Evolutionary conservation across 2,113 vertebrate genomes (phyloP), one percentile per base, ranked within the genome.

Genomic region (Ciconia stormi): DNA sequence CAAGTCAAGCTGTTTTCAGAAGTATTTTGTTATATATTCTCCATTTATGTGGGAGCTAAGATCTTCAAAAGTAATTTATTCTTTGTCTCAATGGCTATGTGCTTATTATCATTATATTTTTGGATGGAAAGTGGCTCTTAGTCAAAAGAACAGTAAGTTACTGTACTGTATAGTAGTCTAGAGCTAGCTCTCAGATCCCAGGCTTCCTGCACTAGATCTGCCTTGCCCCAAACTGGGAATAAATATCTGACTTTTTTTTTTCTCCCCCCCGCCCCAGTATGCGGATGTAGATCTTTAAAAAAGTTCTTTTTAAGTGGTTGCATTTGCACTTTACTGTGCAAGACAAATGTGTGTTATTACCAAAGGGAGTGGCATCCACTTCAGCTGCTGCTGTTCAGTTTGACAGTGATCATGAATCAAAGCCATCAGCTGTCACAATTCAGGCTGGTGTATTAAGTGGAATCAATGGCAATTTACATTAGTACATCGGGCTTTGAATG

Each of bases 181-280:
- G 69, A 70, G 16, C 4, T 55, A 53, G 9, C 14, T 52, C 58
- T 91, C 21, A 27, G 5, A 62, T 49, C 6, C 13, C 10, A 34
- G 47, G 2, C 29, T 82, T 49, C 62, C 76, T 69, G 19, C 22
- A 26, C 19, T 50, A 19, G 30, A 42, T n/a, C 3, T 50, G 2
- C 47, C 10, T 47, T 74, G 8, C 10, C 27, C 13, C 25, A 53
- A 66, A n/a, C 25, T 34, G 27, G 26, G 22, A 84, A 74, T 23
- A 89, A 87, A 36, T 47, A 3, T 11, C 12, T 42, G 29, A 29
- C 4, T 23, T 11, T 16, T 9, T 16, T 9, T 63, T 26, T 46
- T 11, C 13, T 20, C 14, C 11, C 23, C 9, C 12, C 6, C 8
- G 3, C 7, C 5, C 6, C 9, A 0, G 0, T 56, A 12, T 4